A percentile compares a stretch with the other conserved stretches of the same genome.
phyloP scores from a whole-genome alignment of 64 coral and sea anemone genomes.

The Montipora cactus region DNA sequence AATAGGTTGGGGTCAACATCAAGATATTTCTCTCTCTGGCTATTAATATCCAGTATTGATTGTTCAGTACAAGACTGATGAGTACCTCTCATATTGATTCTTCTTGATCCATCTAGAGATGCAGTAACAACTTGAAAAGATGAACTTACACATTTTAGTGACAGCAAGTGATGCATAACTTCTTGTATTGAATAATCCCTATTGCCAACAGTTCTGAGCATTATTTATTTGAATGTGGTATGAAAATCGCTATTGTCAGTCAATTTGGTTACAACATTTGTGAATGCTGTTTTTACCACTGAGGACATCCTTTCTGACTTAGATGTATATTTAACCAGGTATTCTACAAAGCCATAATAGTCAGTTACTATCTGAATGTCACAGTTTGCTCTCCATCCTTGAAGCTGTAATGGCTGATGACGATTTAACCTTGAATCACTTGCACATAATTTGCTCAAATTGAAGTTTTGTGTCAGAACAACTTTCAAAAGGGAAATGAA shows the following conservation, averaged over 20 bases:
- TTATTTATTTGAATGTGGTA: conserved; percentile 34
- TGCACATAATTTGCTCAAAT: conserved; percentile 67
- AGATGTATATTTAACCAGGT: not conserved
- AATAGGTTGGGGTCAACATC: conserved; percentile 35
- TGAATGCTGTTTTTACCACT: conserved; percentile 63
- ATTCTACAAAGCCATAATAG: conserved; percentile 61
- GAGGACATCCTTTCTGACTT: conserved; percentile 31
- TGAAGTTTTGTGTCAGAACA: conserved; percentile 55
- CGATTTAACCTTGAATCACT: conserved; percentile 70
- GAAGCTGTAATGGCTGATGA: conserved; percentile 32
- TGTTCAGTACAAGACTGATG: conserved; percentile 16
- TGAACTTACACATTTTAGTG: conserved; percentile 59
- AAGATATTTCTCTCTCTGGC: conserved; percentile 27
- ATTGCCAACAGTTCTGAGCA: conserved; percentile 66
- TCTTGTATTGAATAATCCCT: conserved; percentile 70
- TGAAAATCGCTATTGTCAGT: not conserved
- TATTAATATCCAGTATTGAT: conserved; percentile 60
- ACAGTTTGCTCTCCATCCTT: conserved; percentile 61
- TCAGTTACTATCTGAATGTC: conserved; percentile 67
- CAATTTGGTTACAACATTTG: conserved; percentile 11
- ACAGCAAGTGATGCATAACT: conserved; percentile 54
- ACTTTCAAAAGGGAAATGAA: conserved; percentile 62
- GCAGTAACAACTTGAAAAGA: conserved; percentile 43
- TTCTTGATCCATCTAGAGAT: conserved; percentile 61
- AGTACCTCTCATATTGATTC: not conserved